Conservation (phyloP, 2,888 invertebrate genomes). For the Apotomis capreana region DNA sequence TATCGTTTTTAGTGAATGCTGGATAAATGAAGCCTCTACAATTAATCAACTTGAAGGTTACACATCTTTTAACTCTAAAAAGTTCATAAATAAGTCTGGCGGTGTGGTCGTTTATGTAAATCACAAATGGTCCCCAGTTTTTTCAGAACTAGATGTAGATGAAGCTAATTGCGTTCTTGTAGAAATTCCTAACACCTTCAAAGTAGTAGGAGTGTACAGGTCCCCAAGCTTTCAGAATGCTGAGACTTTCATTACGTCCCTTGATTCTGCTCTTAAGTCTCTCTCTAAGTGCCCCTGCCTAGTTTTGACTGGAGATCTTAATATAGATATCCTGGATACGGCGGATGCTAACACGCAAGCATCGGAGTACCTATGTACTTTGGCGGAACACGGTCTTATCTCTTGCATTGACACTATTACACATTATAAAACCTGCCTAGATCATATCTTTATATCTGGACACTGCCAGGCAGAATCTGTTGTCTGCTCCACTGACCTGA, state of each 20-base stretch:
- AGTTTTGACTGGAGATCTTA: slow-evolving; percentile 31
- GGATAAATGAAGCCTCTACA: slow-evolving; percentile 14
- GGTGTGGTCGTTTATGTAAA: slow-evolving; percentile 34
- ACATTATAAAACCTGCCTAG: slow-evolving; percentile 19
- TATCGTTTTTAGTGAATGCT: slow-evolving; percentile 33
- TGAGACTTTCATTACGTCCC: slow-evolving; percentile 9
- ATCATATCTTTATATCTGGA: slow-evolving; percentile 29
- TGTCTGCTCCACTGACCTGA: slow-evolving; percentile 12
- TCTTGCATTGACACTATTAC: slow-evolving; percentile 11
- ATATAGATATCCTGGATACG: slow-evolving; percentile 20
- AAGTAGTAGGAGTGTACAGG: slow-evolving; percentile 19
- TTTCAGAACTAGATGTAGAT: slow-evolving; percentile 14
- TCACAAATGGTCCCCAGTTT: slow-evolving; percentile 17
- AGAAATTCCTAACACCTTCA: background rate
- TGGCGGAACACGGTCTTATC: slow-evolving; percentile 12
- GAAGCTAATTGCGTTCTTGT: slow-evolving; percentile 32
- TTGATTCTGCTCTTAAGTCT: background rate
- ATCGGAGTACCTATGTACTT: slow-evolving; percentile 8
- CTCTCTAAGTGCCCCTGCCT: background rate
- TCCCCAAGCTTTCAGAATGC: slow-evolving; percentile 22
- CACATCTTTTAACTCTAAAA: background rate
- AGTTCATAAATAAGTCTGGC: slow-evolving; percentile 33
- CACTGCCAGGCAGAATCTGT: background rate
- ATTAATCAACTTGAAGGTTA: slow-evolving; percentile 18
- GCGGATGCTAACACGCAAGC: background rate